Evolutionary conservation across 1,140 invertebrate genomes (phyloP), one percentile per base, ranked within the genome.

Genomic region (Maconellicoccus hirsutus): DNA sequence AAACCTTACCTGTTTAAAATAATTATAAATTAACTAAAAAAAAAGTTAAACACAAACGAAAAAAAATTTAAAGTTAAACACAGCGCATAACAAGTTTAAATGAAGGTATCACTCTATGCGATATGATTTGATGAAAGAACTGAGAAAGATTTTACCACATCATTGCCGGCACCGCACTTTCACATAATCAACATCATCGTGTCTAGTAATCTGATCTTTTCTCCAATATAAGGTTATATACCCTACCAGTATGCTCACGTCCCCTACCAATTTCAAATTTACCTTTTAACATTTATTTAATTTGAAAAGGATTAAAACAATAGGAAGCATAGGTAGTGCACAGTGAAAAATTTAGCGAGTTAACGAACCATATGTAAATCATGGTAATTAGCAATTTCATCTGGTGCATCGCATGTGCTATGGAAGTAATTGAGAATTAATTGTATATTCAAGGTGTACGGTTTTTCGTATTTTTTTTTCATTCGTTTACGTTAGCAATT

Each of bases 111-210:
- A 52, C 42, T 52, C 12, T 52, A 14, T 52, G 61, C 61, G 61
- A 19, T 66, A 25, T 12, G 25, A 66, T 66, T 25, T 19, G 61
- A 66, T 16, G 61, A 26, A 66, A 66, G 61, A 26, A 23, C 61
- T 66, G 19, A 66, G 25, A 66, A 66, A 66, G 61, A 25, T 66
- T 66, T 66, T 66, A 66, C 61, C 61, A 66, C 61, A 66, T 66
- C 61, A 66, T 26, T 66, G 61, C 61, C 61, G 61, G 61, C 61
- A 66, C 22, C 61, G 25, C 61, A 66, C 61, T 66, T 66, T 66
- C 61, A 66, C 61, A 66, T 66, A 66, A 66, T 66, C 61, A 66
- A 66, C 61, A 66, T 66, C 61, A 26, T 66, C 61, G 61, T 25
- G 25, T 66, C 61, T 66, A 66, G 61, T 66, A 66, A 66, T 26